Conservation (phyloP, 2,797 vertebrate genomes). For the Falco biarmicus region DNA sequence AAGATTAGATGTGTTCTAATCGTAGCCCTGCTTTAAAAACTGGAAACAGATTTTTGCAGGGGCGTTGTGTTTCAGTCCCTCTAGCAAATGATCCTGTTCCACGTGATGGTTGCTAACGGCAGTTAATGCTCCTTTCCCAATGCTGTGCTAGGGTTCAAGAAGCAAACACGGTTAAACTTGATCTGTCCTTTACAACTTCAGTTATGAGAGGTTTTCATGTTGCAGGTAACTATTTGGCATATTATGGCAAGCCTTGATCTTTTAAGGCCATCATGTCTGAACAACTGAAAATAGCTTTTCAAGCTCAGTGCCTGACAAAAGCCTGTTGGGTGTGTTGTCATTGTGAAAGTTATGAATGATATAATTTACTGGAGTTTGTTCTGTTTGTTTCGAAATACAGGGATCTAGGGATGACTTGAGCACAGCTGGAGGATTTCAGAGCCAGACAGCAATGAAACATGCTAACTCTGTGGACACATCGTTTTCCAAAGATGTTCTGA, state of each 20-base stretch:
- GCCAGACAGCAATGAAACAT: slow-evolving; percentile 85
- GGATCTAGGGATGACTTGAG: slow-evolving; percentile 96
- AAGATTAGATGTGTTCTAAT: neutral
- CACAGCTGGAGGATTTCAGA: slow-evolving; percentile 84
- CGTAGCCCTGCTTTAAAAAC: neutral
- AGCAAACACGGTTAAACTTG: neutral
- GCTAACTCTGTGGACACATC: slow-evolving; percentile 95
- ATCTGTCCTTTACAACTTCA: neutral
- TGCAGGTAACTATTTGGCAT: neutral
- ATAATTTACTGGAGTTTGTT: neutral
- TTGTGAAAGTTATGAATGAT: neutral
- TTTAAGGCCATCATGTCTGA: neutral
- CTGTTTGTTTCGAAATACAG: slow-evolving; percentile 71
- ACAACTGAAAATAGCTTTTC: neutral
- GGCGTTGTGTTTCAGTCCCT: neutral
- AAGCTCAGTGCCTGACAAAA: neutral
- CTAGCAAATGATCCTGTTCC: neutral
- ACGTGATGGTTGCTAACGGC: neutral
- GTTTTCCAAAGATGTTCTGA: slow-evolving; percentile 97
- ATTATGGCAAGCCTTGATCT: neutral
- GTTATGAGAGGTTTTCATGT: neutral
- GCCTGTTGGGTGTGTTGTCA: neutral
- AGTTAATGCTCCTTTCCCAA: neutral
- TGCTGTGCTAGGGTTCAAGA: neutral
- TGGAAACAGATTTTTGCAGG: neutral